These are phyloP conservation scores for Cetoscarus ocellatus DNA, from an alignment of 2,797 vertebrate genomes.

Conservation along the genomic window DNA sequence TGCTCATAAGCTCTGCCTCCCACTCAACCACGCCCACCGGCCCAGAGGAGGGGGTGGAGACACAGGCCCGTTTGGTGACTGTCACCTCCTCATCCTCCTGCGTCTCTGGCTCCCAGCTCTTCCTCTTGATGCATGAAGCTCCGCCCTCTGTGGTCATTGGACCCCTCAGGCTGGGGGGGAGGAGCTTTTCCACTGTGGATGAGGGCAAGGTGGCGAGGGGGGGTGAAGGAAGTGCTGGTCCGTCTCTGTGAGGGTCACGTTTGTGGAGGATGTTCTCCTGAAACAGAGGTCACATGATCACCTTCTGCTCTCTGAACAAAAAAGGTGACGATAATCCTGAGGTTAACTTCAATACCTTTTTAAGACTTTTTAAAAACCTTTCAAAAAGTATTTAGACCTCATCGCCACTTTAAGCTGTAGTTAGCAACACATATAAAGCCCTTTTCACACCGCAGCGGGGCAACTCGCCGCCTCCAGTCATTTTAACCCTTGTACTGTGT, in stretches of 20 bases:
- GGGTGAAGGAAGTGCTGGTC: no score
- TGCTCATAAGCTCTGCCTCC: slow-evolving; percentile 80
- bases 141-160: neutral
- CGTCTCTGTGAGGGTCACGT: no score
- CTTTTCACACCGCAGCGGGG: no score
- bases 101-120: neutral
- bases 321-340: no score
- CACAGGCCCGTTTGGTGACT: slow-evolving; percentile 46
- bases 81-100: slow-evolving; percentile 12
- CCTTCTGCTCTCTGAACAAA: neutral
- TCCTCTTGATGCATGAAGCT: no score
- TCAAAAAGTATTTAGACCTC: no score
- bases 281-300: slow-evolving; percentile 1
- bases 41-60: neutral
- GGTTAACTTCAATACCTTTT: no score
- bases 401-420: no score
- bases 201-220: neutral
- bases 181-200: neutral
- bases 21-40: slow-evolving; percentile 54
- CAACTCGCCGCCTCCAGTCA: no score
- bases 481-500: no score
- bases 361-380: no score
- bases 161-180: neutral
- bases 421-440: no score
- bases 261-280: slow-evolving; percentile 77